Evolutionary conservation across 2,888 invertebrate genomes (phyloP), one percentile per base, ranked within the genome.

Genomic region (Rhagophthalmus giganteus): DNA sequence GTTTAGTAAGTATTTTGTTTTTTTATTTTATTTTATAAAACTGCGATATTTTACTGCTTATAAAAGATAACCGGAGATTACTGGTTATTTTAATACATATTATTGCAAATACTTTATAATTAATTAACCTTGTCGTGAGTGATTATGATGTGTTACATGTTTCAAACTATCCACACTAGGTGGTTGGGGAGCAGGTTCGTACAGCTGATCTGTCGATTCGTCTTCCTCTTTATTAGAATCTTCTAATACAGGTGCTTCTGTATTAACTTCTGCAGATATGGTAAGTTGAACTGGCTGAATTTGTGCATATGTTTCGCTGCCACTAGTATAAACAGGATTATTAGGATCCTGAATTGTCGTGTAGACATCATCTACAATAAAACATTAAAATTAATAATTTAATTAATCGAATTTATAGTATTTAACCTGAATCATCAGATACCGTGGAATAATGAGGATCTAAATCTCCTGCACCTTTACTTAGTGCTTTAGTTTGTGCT

Each of bases 401-500:
- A 13, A n/a, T n/a, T n/a, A n/a, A n/a, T n/a, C n/a, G n/a, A n/a
- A n/a, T n/a, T n/a, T n/a, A n/a, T n/a, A n/a, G 16, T 24, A 12
- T 59, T 62, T 68, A 73, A 90, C 90, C 90, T 28, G 92, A 92
- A 75, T 93, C 93, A 72, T 93, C 93, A 0, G 92, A 92, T 0
- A 92, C 91, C 1, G 91, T 90, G n/a, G 92, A 89, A 70, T 93
- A 93, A 74, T 91, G 90, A 1, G 85, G 81, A 72, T 86, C 86
- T 24, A 75, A 68, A 11, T 60, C 72, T 51, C 63, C 72, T 66
- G 68, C 74, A 59, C 46, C 70, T 68, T 61, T 79, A 34, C 61
- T 67, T 54, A 71, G 68, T 39, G 76, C 75, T 54, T 77, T 76
- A 0, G 85, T 84, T 71, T 84, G 83, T 35, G 84, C 86, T 59